phyloP scores from a whole-genome alignment of 2,888 invertebrate species.

The Orchestes rusci region DNA sequence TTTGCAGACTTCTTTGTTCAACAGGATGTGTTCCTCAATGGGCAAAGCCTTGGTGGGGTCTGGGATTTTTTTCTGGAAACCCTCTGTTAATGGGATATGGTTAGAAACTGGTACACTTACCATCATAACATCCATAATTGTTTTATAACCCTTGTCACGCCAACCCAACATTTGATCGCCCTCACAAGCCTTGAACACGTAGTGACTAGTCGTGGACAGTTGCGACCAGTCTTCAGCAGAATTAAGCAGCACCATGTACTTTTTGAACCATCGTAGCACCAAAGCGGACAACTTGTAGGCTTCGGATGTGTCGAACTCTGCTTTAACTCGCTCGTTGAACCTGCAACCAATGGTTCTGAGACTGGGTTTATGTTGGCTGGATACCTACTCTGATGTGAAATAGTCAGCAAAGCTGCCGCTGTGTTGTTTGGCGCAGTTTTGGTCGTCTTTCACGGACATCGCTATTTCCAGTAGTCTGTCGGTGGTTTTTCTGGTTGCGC shows the following conservation, averaged over 20 bases:
- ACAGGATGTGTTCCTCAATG: slow-evolving; percentile 36
- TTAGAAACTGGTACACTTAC: too few relatives aligned
- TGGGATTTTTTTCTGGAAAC: slow-evolving; percentile 37
- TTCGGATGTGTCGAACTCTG: slow-evolving; percentile 24
- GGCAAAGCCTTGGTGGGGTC: slow-evolving; percentile 30
- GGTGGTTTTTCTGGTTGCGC: slow-evolving; percentile 33
- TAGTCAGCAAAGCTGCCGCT: slow-evolving; percentile 36
- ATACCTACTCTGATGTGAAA: slow-evolving; percentile 35
- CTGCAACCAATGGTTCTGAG: slow-evolving; percentile 29
- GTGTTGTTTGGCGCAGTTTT: slow-evolving; percentile 26
- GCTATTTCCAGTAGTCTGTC: slow-evolving; percentile 32
- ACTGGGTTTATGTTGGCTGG: too few relatives aligned
- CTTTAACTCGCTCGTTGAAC: slow-evolving; percentile 27
- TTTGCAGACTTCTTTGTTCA: slow-evolving; percentile 38
- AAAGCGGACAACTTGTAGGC: slow-evolving; percentile 21
- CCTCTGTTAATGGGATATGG: too few relatives aligned
- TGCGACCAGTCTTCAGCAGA: slow-evolving; percentile 59
- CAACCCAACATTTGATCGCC: slow-evolving; percentile 66
- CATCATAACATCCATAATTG: slow-evolving; percentile 60
- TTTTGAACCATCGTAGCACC: slow-evolving; percentile 38
- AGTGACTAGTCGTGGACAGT: slow-evolving; percentile 55
- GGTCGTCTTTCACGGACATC: slow-evolving; percentile 30
- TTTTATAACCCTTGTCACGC: slow-evolving; percentile 65
- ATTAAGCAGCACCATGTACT: slow-evolving; percentile 43
- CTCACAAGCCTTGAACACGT: slow-evolving; percentile 59